Evolutionary conservation across 2,888 invertebrate species (phyloP).

Genomic region (Bombylius major): DNA sequence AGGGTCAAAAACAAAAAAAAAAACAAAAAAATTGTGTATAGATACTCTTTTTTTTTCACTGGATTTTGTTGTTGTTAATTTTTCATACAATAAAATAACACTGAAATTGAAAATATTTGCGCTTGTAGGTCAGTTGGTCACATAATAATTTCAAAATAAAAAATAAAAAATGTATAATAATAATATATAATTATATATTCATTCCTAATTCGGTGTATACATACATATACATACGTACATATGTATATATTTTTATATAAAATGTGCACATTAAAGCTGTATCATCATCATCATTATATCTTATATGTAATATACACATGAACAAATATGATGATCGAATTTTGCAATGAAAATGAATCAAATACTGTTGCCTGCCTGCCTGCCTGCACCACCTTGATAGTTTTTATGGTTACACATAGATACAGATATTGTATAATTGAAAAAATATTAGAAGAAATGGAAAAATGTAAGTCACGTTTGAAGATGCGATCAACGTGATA

Average conservation of each 20-base stretch:
- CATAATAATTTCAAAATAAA: neutral
- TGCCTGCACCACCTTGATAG: no score
- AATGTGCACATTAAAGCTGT: neutral
- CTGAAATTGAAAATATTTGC: no score
- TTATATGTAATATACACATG: neutral
- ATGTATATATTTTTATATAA: neutral
- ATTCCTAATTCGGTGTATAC: neutral
- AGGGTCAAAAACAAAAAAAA: neutral
- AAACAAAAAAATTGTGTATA: no score
- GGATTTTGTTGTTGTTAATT: no score
- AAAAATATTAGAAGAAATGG: no score
- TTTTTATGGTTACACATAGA: no score
- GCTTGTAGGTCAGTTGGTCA: neutral
- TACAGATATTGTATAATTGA: no score
- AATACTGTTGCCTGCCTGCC: no score
- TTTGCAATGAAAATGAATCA: neutral
- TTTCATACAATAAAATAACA: no score
- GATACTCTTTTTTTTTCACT: neutral
- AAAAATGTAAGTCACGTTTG: no score
- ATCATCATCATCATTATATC: neutral
- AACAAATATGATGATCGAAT: neutral
- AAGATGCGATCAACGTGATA: no score
- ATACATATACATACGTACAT: neutral
- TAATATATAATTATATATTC: neutral
- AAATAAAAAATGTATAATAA: neutral